Base-by-base conservation (phyloP, 2,113 vertebrate species). In the Pundamilia nyererei region DNA sequence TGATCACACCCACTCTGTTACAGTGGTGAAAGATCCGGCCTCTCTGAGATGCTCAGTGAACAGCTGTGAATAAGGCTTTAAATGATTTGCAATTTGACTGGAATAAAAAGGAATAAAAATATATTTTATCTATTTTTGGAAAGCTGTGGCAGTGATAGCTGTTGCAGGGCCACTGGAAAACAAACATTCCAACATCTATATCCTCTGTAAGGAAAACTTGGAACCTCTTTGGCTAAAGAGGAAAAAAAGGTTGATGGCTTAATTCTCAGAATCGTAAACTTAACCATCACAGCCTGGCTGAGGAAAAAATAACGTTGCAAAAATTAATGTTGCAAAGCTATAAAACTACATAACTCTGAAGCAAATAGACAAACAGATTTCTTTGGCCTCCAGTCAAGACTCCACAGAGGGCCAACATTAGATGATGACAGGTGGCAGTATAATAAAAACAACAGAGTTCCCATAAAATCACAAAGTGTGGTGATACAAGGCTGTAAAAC, bases 381-480 rank as follows among this genome's bases (percentile, higher is more conserved):
- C 17, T 53, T 38, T 77, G 89, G 42, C 84, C 53, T 49, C 12
- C 4, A 53, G 54, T 83, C 53, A 86, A 77, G 65, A 89, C 79
- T 62, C 53, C 33, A 88, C 21, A 79, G 56, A 54, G 45, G 29
- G 77, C 8, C 7, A 29, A 77, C 0, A 26, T 24, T 68, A 55
- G 38, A 47, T 53, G 80, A 35, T 55, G 49, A 33, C 7, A 53
- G 72, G 26, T 83, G 58, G 21, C 79, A 47, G 75, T 62, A 31
- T 86, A 82, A 80, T 86, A 86, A 91, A 92, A 86, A 80, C 45
- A 86, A 47, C 84, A 82, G 15, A 17, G 62, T 55, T 77, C 77
- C 70, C 53, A 93, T 92, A 92, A 93, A 94, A 81, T 17, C 89
- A 29, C 45, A 65, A 40, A 55, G 33, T 81, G 79, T 10, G 15